phyloP scores from a whole-genome alignment of 2,888 invertebrate species.

The Incurvaria masculella region DNA sequence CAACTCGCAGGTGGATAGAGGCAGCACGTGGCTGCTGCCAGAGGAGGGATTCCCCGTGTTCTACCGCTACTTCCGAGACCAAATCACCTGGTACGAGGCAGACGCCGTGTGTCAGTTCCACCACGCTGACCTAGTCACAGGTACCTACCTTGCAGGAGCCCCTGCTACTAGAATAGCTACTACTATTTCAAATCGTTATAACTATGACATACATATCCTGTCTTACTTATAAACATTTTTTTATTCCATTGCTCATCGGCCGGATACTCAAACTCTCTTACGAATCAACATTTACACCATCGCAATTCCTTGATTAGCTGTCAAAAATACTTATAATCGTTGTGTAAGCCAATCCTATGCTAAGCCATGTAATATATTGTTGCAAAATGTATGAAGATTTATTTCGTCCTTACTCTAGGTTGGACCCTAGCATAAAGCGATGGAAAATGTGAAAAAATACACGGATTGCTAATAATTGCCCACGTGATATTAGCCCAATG shows the following conservation, averaged over 20 bases:
- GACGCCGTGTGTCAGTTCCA: conserved; percentile 82
- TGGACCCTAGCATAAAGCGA: no score
- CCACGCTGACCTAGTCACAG: conserved; percentile 76
- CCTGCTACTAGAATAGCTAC: background rate
- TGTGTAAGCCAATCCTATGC: no score
- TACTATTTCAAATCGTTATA: background rate
- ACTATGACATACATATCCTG: no score
- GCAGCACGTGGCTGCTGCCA: conserved; percentile 78
- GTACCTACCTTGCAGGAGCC: conserved; percentile 43
- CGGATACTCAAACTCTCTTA: conserved; percentile 1
- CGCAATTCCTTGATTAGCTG: no score
- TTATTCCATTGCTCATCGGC: background rate
- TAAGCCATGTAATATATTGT: no score
- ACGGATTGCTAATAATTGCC: no score
- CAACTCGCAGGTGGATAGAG: conserved; percentile 68
- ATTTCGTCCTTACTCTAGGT: no score
- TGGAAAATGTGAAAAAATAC: no score
- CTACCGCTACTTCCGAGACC: conserved; percentile 80
- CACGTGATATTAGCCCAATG: no score
- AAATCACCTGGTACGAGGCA: conserved; percentile 82
- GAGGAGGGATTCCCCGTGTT: conserved; percentile 79
- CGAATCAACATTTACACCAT: no score
- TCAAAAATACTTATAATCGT: no score
- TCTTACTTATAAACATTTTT: background rate
- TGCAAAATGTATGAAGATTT: no score